phyloP scores from a whole-genome alignment of 2,888 invertebrate genomes.

The Heliconius aoede region DNA sequence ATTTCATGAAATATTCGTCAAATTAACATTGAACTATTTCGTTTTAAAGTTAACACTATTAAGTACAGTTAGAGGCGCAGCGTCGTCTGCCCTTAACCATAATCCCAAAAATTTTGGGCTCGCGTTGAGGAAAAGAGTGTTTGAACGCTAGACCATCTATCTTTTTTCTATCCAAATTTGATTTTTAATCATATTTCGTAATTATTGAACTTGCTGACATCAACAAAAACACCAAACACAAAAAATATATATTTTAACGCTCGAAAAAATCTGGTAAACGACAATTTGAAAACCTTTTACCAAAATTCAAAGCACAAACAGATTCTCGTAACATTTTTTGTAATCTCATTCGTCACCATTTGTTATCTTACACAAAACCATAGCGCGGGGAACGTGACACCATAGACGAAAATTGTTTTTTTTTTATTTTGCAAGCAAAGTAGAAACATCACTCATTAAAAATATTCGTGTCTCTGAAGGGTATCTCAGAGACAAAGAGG shows the following conservation, averaged over 20 bases:
- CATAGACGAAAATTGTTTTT: conserved; percentile 32
- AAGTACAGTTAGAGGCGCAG: no score
- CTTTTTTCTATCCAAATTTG: no score
- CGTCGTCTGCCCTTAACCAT: no score
- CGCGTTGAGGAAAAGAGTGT: no score
- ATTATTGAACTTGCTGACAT: neutral
- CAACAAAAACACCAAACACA: neutral
- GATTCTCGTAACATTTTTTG: conserved; percentile 21
- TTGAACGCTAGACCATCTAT: no score
- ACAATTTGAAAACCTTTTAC: conserved; percentile 23
- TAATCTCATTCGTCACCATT: conserved; percentile 32
- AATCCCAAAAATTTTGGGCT: no score
- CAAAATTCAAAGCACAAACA: conserved; percentile 27
- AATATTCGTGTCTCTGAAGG: conserved; percentile 43
- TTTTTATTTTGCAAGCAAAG: conserved; percentile 31
- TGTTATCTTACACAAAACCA: conserved; percentile 24
- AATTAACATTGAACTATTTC: neutral
- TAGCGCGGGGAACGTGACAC: conserved; percentile 13
- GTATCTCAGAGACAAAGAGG: conserved; percentile 38
- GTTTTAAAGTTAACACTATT: no score
- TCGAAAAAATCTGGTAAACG: conserved; percentile 14
- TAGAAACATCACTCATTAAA: conserved; percentile 42
- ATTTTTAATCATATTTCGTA: neutral
- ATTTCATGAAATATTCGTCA: neutral
- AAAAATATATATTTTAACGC: neutral